A percentile compares a stretch with the other conserved stretches of the same genome.
phyloP scores from a whole-genome alignment of 2,797 vertebrate genomes.

The Psittacula derbiana region DNA sequence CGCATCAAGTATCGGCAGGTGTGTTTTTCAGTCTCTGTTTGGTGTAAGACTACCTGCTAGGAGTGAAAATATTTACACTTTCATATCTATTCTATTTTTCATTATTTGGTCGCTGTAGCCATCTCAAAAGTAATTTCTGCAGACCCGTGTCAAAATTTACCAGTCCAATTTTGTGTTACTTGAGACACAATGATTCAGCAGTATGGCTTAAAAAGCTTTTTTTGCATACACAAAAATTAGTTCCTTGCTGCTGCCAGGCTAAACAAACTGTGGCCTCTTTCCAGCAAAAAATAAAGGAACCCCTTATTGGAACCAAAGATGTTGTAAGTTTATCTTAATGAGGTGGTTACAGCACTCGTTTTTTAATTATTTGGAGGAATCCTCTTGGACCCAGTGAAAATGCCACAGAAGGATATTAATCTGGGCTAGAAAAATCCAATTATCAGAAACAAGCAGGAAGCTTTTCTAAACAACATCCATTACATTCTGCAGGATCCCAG shows the following conservation, averaged over 20 bases:
- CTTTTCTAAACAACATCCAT: conserved; percentile 48
- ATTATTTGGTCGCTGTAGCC: background rate
- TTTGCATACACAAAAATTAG: background rate
- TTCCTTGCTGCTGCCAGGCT: background rate
- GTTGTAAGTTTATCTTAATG: conserved; percentile 63
- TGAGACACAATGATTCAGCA: conserved; percentile 35
- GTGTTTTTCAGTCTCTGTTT: background rate
- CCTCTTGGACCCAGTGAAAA: conserved; percentile 10
- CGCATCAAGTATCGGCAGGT: background rate
- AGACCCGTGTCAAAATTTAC: background rate
- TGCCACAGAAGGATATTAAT: conserved; percentile 53
- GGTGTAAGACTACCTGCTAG: background rate
- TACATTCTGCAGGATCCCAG: conserved; percentile 32
- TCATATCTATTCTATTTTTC: background rate
- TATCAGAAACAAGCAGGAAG: conserved; percentile 25
- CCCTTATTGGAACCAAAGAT: conserved; percentile 52
- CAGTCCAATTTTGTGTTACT: background rate
- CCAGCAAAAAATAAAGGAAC: conserved; percentile 43
- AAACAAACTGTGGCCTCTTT: conserved; percentile 53
- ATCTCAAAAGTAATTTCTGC: background rate
- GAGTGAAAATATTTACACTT: background rate
- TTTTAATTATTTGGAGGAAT: conserved; percentile 67
- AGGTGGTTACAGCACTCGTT: background rate
- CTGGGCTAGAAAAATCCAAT: conserved; percentile 69
- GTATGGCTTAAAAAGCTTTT: background rate